phyloP scores from a whole-genome alignment of 2,113 vertebrate species.

The Castor canadensis region DNA sequence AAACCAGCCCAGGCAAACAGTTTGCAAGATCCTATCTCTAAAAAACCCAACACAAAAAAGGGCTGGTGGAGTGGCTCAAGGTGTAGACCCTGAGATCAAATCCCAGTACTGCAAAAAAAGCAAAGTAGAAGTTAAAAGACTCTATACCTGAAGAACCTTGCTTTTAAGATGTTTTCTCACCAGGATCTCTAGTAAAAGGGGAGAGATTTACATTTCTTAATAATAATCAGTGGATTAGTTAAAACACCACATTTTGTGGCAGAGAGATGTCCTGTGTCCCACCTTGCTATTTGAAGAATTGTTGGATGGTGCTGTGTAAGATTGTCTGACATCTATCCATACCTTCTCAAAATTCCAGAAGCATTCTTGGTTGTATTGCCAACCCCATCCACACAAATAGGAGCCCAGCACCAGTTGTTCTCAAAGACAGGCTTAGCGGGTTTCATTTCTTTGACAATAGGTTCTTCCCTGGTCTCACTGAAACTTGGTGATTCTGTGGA shows the following conservation, averaged over 20 bases:
- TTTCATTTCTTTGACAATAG: not conserved
- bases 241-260: not conserved
- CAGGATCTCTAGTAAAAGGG: not conserved
- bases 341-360: not conserved
- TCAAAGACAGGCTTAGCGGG: not conserved
- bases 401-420: not conserved
- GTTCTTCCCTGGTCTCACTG: accelerated
- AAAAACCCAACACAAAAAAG: too few species aligned
- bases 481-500: not conserved
- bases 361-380: too few species aligned
- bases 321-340: not conserved
- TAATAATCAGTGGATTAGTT: not conserved
- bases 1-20: too few species aligned
- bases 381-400: not conserved
- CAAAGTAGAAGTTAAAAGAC: not conserved
- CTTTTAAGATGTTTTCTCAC: not conserved
- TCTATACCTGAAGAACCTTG: not conserved
- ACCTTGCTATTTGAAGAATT: not conserved
- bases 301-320: not conserved
- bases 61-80: too few species aligned
- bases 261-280: too few species aligned
- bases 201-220: not conserved
- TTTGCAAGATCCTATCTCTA: too few species aligned
- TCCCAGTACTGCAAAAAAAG: too few species aligned
- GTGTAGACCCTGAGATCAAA: too few species aligned